Percentiles rank a stretch among this genome's conserved stretches.
These are phyloP conservation scores for Polyommatus icarus DNA, from an alignment of 2,888 invertebrate genomes.

Conservation along the genomic window DNA sequence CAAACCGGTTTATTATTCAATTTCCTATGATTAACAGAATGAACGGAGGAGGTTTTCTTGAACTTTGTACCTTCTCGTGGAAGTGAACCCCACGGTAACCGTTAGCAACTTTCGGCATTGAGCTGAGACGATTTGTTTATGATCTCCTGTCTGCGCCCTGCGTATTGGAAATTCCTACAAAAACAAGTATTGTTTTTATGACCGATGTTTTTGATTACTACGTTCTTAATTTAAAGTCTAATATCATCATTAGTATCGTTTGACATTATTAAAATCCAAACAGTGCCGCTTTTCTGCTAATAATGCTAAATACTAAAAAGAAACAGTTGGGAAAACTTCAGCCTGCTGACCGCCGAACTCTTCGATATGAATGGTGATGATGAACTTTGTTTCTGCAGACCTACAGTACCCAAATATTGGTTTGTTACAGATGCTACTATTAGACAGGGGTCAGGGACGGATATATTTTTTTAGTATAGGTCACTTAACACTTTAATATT, in stretches of 20 bases:
- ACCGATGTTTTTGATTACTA: neutral
- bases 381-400: neutral
- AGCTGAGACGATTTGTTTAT: no score
- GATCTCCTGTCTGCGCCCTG: neutral
- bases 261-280: neutral
- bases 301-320: no score
- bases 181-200: neutral
- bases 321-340: no score
- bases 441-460: no score
- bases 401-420: no score
- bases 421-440: neutral
- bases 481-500: no score
- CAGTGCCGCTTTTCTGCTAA: no score
- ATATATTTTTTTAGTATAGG: no score
- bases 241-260: neutral
- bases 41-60: neutral
- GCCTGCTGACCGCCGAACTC: neutral
- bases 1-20: slow-evolving; percentile 8
- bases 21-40: neutral
- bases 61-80: neutral
- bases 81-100: neutral
- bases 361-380: neutral
- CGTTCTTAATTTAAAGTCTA: neutral
- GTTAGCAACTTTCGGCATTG: neutral
- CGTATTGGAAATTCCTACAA: neutral